Base-by-base conservation (phyloP, 2,797 vertebrate species). In the Tenualosa thibaudeaui region DNA sequence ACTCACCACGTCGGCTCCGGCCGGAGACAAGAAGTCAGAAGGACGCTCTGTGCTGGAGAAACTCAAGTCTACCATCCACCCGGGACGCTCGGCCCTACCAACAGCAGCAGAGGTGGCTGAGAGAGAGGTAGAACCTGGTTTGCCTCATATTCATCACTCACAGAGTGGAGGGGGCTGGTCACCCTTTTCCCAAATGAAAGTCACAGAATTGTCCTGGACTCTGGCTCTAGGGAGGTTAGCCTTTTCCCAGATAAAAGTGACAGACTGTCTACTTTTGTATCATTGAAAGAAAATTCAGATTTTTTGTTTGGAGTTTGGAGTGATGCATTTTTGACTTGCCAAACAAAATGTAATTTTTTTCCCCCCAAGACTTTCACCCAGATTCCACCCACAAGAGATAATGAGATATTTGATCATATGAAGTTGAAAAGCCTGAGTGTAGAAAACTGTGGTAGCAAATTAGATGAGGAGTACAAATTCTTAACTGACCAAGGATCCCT, bases 31-130 rank as follows among this genome's bases (percentile, higher is more conserved):
- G 94, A 97, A 94, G 92, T 75, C 86, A 12, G 96, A 96, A n/a
- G 91, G 94, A 56, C 95, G 96, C 7, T 95, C 94, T 0, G 96
- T 97, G 0, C 93, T 97, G 86, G 97, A 98, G 92, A 97, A 96
- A 91, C 95, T 98, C 84, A 97, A 96, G 87, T 97, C 94, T 0
- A 95, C 95, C 0, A 90, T 97, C 60, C 93, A 96, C 82, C 95
- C 96, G 0, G 91, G 96, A 88, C 92, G 94, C 13, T 84, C 88
- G 0, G 88, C 92, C 6, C 90, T 92, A 13, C 94, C 81, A 3
- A 95, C 87, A 40, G 90, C 92, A 68, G 88, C 62, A 0, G 97
- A 97, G 85, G 92, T 75, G 87, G 71, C 92, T 12, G 93, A 92
- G 86, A 94, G 58, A 88, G 92, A 91, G 95, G 95, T 96, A 92